These are phyloP conservation scores for Macrotrachela quadricornifera DNA, from an alignment of 1,140 invertebrate genomes.

Conservation along the genomic window DNA sequence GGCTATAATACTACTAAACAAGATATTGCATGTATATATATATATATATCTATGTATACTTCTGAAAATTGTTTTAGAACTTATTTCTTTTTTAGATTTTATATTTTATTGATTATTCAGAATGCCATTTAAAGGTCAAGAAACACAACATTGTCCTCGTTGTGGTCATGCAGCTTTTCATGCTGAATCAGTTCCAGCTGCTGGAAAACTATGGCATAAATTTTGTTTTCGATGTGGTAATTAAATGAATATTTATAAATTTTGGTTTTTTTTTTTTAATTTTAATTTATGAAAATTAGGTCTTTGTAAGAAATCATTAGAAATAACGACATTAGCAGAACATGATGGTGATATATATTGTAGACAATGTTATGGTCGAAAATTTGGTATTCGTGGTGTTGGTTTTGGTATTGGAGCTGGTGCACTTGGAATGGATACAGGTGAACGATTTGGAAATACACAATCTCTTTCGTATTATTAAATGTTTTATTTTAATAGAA, in stretches of 20 bases:
- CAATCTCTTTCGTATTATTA: slow-evolving; percentile 4
- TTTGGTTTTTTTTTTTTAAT: too few species aligned
- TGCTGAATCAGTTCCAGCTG: not conserved
- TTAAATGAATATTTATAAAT: too few species aligned
- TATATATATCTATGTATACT: too few species aligned
- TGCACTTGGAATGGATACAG: slow-evolving; percentile 67
- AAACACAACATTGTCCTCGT: not conserved
- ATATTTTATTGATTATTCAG: too few species aligned
- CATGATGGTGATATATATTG: slow-evolving; percentile 85
- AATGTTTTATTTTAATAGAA: too few species aligned
- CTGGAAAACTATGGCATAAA: not conserved
- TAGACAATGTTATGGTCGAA: slow-evolving; percentile 65
- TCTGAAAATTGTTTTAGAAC: too few species aligned
- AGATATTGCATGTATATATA: too few species aligned
- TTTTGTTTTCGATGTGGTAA: not conserved
- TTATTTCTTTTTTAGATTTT: too few species aligned
- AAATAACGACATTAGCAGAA: slow-evolving; percentile 74
- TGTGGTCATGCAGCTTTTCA: not conserved
- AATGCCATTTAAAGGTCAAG: not conserved
- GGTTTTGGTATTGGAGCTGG: slow-evolving; percentile 93
- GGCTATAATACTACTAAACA: too few species aligned
- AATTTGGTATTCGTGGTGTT: slow-evolving; percentile 77
- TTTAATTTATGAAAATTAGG: too few species aligned
- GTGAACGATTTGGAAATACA: slow-evolving; percentile 19
- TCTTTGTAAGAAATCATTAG: too few species aligned